These are phyloP conservation scores for Dendrolimus kikuchii DNA, from an alignment of 1,140 invertebrate genomes.

Conservation along the genomic window DNA sequence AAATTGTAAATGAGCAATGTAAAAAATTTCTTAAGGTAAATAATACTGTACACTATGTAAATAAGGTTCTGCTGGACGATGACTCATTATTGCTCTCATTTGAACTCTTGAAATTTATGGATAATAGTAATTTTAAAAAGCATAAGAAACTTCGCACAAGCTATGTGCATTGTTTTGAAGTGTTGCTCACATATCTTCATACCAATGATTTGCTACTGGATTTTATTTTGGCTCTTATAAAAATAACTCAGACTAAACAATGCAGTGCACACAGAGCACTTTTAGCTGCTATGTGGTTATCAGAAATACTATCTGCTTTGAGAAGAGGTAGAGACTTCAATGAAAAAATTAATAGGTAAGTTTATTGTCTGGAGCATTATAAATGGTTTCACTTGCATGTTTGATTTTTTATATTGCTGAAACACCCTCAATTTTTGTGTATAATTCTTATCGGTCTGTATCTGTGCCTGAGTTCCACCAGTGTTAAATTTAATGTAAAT, in stretches of 20 bases:
- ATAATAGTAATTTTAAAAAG: constrained; percentile 18
- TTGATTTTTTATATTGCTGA: background rate
- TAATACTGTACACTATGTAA: constrained; percentile 23
- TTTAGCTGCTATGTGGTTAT: constrained; percentile 73
- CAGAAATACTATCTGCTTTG: constrained; percentile 63
- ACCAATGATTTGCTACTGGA: constrained; percentile 65
- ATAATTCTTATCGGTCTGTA: no score
- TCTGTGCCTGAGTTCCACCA: no score
- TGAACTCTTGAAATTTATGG: constrained; percentile 38
- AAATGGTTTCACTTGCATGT: no score
- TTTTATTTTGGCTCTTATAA: constrained; percentile 66
- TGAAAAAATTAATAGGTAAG: constrained; percentile 43
- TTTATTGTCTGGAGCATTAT: constrained; percentile 3
- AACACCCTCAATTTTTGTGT: no score
- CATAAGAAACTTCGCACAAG: constrained; percentile 26
- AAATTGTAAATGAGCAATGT: constrained; percentile 30
- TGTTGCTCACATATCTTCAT: constrained; percentile 69
- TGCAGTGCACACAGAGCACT: constrained; percentile 39
- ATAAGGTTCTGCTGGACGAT: constrained; percentile 42
- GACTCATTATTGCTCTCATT: constrained; percentile 54
- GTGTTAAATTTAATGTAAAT: no score
- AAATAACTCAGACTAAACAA: constrained; percentile 51
- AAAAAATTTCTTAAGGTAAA: constrained; percentile 34
- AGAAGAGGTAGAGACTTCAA: constrained; percentile 54
- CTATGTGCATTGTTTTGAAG: constrained; percentile 69